phyloP scores from a whole-genome alignment of 2,797 vertebrate genomes.

The Varecia variegata region DNA sequence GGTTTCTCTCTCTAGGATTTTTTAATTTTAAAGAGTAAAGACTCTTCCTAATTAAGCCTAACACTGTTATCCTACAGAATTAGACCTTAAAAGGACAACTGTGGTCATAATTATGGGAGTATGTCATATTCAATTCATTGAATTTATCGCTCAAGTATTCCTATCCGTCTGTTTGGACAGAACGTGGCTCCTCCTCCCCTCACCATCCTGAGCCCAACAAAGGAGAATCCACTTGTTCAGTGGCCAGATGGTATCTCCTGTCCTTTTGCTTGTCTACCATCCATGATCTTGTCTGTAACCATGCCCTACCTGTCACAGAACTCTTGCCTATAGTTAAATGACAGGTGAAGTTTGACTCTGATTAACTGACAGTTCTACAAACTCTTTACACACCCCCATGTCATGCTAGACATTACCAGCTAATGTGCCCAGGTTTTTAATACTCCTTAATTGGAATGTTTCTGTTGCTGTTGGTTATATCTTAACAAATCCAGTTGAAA shows the following conservation, averaged over 20 bases:
- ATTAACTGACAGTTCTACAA: conserved; percentile 47
- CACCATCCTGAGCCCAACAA: neutral
- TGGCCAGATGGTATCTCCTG: neutral
- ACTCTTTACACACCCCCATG: neutral
- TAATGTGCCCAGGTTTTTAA: conserved; percentile 41
- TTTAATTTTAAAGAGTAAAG: conserved; percentile 6
- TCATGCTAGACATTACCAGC: neutral
- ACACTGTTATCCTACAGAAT: neutral
- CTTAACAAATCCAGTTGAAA: neutral
- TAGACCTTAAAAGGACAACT: neutral
- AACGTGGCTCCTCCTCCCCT: neutral
- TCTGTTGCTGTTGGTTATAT: neutral
- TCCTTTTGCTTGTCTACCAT: neutral
- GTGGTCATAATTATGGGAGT: neutral
- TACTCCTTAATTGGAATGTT: neutral
- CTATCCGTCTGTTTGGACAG: neutral
- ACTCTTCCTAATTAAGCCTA: neutral
- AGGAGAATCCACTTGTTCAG: neutral
- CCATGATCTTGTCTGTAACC: neutral
- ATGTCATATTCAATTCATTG: neutral
- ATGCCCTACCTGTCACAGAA: neutral
- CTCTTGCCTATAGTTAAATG: conserved; percentile 18
- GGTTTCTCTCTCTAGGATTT: neutral
- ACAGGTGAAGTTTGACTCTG: conserved; percentile 13
- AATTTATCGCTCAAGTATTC: neutral